Percentiles rank a stretch among this genome's conserved stretches.
Conservation (phyloP, 2,113 vertebrate species). For the Marmota flaviventris region DNA sequence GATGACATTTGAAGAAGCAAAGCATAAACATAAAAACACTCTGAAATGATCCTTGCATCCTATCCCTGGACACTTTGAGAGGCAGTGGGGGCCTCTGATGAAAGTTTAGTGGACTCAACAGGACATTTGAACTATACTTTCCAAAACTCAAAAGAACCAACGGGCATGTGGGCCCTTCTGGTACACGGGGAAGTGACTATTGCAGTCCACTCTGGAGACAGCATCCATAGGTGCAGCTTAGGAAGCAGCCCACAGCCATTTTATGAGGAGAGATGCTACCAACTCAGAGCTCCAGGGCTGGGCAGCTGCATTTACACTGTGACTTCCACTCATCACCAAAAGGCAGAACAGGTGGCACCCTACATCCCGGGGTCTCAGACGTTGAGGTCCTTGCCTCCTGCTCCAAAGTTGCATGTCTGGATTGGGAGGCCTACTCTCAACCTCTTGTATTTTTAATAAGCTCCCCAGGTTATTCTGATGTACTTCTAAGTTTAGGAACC, state of each 20-base stretch:
- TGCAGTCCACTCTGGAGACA: conserved; percentile 32
- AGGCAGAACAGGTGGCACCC: not conserved
- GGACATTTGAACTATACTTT: conserved; percentile 60
- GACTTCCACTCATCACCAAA: not conserved
- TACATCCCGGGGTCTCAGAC: not conserved
- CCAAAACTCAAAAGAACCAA: conserved; percentile 63
- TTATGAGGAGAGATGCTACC: not conserved
- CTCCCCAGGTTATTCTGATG: not conserved
- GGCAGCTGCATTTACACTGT: not conserved
- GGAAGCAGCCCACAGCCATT: not conserved
- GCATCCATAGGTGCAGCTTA: conserved; percentile 29
- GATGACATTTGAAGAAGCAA: conserved; percentile 69
- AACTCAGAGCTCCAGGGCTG: not conserved
- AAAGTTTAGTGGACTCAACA: conserved; percentile 74
- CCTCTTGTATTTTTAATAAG: not conserved
- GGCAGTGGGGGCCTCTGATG: conserved; percentile 67
- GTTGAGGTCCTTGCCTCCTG: not conserved
- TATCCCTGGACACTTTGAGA: conserved; percentile 68
- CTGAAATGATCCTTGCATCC: conserved; percentile 42
- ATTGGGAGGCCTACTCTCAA: not conserved
- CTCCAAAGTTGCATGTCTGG: not conserved
- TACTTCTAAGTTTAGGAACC: conserved; percentile 23
- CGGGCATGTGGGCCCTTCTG: conserved; percentile 50
- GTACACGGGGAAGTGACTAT: conserved; percentile 66
- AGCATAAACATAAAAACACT: conserved; percentile 75